Evolutionary conservation across 2,797 vertebrate genomes (phyloP), one percentile per base, ranked within the genome.

Genomic region (Sebastes vulpes): DNA sequence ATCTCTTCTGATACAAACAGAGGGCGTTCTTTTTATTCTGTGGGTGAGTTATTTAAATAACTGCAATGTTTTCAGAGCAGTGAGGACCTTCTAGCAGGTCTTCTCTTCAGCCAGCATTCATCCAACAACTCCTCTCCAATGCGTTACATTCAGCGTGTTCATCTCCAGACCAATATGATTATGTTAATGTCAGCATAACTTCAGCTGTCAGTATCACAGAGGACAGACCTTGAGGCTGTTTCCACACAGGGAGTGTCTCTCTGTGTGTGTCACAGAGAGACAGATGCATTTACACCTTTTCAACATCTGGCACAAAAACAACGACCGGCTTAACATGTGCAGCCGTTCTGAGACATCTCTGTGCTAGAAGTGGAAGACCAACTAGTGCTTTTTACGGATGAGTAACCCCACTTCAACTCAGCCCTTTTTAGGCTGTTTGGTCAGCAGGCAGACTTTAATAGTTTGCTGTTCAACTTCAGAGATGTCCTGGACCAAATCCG

Each of bases 371-470:
- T 42, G 26, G 16, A 50, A 52, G 8, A 60, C 8, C 18, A 71
- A 5, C 14, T 20, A 6, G 42, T 31, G 14, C 50, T 67, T 70
- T 64, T 76, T 16, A 63, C 9, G 9, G 59, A 64, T n/a, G 18
- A 79, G 65, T 38, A 61, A 50, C 57, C 1, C 8, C 59, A 70
- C 77, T 79, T 83, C 32, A 72, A 6, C 53, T 81, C 60, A 46
- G 42, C 2, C 46, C 32, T 72, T 78, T 75, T 0, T 35, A 7
- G 65, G 48, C 65, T 79, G 48, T 83, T 87, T 79, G 85, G 75
- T 86, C 83, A 89, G 72, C 79, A 69, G 80, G 56, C 74, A 68
- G 65, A 79, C 31, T 84, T 75, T 79, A 84, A 81, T 81, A 56
- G 76, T 78, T 77, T 78, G 54, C 54, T 81, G 75, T 82, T 80